Evolutionary conservation across 2,113 vertebrate species (phyloP), one percentile per base, ranked within the genome.

Genomic region (Hirundichthys speculiger): DNA sequence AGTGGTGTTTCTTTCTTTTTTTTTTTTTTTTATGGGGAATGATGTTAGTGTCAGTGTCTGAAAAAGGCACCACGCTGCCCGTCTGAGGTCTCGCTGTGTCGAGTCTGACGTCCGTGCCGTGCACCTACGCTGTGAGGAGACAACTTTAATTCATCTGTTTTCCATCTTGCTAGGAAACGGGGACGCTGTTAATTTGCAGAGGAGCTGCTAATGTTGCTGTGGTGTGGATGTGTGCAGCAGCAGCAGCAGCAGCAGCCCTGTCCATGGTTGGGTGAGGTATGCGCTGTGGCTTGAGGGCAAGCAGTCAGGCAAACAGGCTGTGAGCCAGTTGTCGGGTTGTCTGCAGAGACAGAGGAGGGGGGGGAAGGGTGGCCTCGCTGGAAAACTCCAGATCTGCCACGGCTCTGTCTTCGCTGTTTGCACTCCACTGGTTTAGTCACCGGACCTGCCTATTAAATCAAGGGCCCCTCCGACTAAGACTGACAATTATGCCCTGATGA

Each of bases 401-500:
- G 46, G 51, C 73, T 77, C 70, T 88, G 91, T 92, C 89, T 90
- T 88, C 91, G 82, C 88, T 89, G 89, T 91, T 93, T 88, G 90
- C 86, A 87, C 86, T 93, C 79, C 70, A 82, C 69, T 68, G 79
- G 84, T 87, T 85, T 82, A 84, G 86, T 91, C 87, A 82, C 86
- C 73, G 83, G 82, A 75, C 85, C 66, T 68, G 82, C 85, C 89
- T 86, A 78, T 94, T 92, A 91, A 92, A 91, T 88, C 91, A 91
- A 77, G 77, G 87, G 77, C 83, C 85, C 88, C 86, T 77, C 70
- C 65, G 78, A 93, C 88, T 89, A 91, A 89, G 78, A 90, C 88
- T 69, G 86, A 87, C 90, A 92, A 90, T 91, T 90, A 91, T 70
- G 58, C 86, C 48, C 67, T 45, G 77, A 41, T 79, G 66, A 84